These are phyloP conservation scores for Cardiocondyla obscurior DNA, from an alignment of 1,140 invertebrate genomes.

Conservation along the genomic window DNA sequence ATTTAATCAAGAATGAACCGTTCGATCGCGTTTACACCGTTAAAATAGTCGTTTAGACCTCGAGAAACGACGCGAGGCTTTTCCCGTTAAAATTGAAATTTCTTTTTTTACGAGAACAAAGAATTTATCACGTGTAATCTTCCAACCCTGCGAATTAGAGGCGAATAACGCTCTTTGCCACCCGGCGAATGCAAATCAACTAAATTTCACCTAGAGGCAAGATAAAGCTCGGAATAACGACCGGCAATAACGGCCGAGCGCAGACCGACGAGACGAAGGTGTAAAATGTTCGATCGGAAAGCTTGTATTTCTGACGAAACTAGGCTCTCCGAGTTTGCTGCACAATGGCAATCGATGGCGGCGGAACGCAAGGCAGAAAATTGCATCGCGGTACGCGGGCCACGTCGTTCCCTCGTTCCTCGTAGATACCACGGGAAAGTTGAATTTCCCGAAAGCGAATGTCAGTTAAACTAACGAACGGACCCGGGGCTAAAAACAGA, in stretches of 20 bases:
- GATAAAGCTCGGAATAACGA: conserved; percentile 31
- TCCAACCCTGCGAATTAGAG: conserved; percentile 30
- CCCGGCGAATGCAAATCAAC: conserved; percentile 57
- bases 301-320: conserved; percentile 40
- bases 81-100: conserved; percentile 10
- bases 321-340: conserved; percentile 46
- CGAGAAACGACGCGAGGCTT: not conserved
- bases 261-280: conserved; percentile 31
- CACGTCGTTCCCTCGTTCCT: not conserved
- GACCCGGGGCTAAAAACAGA: conserved; percentile 22
- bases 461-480: conserved; percentile 62
- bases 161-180: conserved; percentile 36
- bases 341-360: conserved; percentile 47
- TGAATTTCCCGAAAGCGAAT: conserved; percentile 56
- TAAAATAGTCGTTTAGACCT: not conserved
- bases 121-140: conserved; percentile 42
- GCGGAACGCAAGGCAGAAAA: conserved; percentile 56
- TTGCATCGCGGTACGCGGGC: conserved; percentile 34
- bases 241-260: conserved; percentile 41
- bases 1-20: not conserved
- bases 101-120: not conserved
- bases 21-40: not conserved
- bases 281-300: conserved; percentile 56
- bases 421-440: conserved; percentile 43
- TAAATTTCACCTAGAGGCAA: conserved; percentile 46